Evolutionary conservation across 2,113 vertebrate species (phyloP).

Genomic region (Atlantisia rogersi): DNA sequence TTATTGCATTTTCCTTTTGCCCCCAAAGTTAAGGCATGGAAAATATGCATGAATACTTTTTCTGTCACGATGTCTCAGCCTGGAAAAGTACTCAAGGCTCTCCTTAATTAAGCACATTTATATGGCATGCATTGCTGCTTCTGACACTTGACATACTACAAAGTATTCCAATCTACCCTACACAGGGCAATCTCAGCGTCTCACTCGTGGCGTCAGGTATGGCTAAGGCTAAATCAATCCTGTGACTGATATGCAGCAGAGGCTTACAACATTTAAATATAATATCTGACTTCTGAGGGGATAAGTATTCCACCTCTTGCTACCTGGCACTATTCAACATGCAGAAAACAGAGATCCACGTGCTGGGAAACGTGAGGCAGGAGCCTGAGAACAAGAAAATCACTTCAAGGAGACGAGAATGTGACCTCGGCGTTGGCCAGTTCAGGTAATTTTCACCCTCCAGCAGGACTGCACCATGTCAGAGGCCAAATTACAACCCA

Average conservation of each 20-base stretch:
- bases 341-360: neutral
- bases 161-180: neutral
- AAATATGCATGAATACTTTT: neutral
- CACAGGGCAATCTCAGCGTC: neutral
- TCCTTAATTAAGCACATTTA: conserved; percentile 24
- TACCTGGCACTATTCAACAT: conserved; percentile 11
- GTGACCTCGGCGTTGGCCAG: conserved; percentile 31
- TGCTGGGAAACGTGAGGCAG: neutral
- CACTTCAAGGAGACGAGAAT: neutral
- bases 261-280: neutral
- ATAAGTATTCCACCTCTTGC: conserved; percentile 25
- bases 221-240: neutral
- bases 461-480: conserved; percentile 49
- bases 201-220: neutral
- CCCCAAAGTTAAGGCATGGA: neutral
- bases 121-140: neutral
- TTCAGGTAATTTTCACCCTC: conserved; percentile 64
- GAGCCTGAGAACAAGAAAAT: conserved; percentile 31
- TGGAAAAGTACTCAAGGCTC: neutral
- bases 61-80: neutral
- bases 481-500: conserved; percentile 68
- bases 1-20: neutral
- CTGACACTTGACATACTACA: neutral
- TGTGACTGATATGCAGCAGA: neutral
- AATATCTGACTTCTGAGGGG: conserved; percentile 5